Evolutionary conservation across 2,113 vertebrate genomes (phyloP).

Genomic region (Misgurnus anguillicaudatus): DNA sequence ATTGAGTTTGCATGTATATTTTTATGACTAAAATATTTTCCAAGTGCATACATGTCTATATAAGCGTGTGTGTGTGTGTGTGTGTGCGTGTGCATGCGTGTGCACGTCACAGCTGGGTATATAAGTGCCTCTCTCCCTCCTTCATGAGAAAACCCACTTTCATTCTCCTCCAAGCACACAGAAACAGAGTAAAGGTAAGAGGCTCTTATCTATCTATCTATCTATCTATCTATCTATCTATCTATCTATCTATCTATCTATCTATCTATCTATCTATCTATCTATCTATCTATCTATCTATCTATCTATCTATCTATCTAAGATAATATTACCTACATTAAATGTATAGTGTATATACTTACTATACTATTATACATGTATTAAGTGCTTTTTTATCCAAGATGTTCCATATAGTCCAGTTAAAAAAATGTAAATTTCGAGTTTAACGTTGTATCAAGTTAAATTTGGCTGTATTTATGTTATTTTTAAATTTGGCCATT

Average conservation of each 20-base stretch:
- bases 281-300: slow-evolving; percentile 30
- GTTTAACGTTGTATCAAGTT: no score
- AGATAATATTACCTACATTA: neutral
- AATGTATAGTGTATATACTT: no score
- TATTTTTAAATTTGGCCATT: no score
- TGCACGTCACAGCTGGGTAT: slow-evolving; percentile 50
- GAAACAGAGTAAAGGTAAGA: slow-evolving; percentile 37
- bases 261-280: slow-evolving; percentile 8
- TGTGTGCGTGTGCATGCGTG: slow-evolving; percentile 31
- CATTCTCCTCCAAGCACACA: slow-evolving; percentile 30
- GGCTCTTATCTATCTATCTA: neutral
- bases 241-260: slow-evolving; percentile 10
- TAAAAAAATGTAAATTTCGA: no score
- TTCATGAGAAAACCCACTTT: slow-evolving; percentile 44
- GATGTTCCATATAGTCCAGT: no score
- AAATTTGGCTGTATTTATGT: no score
- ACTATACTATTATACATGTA: no score
- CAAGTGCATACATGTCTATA: slow-evolving; percentile 20
- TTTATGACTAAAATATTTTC: neutral
- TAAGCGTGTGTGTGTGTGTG: slow-evolving; percentile 35
- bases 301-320: neutral
- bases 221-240: slow-evolving; percentile 10
- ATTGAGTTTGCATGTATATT: neutral
- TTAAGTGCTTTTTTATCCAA: no score
- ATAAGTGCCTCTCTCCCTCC: slow-evolving; percentile 44